A percentile compares a stretch with the other conserved stretches of the same genome.
Evolutionary conservation across 2,888 invertebrate genomes (phyloP).

Genomic region (Netelia melanura): DNA sequence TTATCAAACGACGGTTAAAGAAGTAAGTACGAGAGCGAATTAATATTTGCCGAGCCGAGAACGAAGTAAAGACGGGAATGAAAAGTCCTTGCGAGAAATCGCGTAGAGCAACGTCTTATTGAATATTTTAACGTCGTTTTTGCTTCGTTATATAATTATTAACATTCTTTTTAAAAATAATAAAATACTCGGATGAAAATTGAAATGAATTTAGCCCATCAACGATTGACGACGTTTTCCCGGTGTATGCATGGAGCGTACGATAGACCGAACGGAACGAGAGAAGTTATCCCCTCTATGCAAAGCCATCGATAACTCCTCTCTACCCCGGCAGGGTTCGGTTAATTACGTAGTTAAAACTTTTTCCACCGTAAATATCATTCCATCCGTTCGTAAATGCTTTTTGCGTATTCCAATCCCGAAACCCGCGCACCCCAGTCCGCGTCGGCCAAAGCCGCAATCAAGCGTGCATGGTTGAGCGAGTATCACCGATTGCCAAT

Average conservation of each 20-base stretch:
- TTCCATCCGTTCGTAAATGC: not conserved
- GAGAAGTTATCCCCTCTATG: too few species aligned
- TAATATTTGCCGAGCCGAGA: constrained; percentile 39
- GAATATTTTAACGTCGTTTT: not conserved
- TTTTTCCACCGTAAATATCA: constrained; percentile 4
- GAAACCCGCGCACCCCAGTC: not conserved
- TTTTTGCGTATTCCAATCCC: constrained; percentile 6
- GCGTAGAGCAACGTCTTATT: not conserved
- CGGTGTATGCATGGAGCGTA: too few species aligned
- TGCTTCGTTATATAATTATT: too few species aligned
- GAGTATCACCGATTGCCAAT: constrained; percentile 9
- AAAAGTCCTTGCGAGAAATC: not conserved
- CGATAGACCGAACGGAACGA: too few species aligned
- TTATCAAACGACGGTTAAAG: not conserved
- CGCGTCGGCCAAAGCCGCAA: constrained; percentile 2
- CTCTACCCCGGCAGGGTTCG: too few species aligned
- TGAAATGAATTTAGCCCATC: too few species aligned
- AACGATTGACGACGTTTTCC: too few species aligned
- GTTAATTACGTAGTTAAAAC: not conserved
- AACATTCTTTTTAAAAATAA: too few species aligned
- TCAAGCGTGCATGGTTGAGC: constrained; percentile 32
- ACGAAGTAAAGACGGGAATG: not conserved
- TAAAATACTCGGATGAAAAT: too few species aligned
- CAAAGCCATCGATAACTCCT: too few species aligned
- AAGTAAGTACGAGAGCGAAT: not conserved